A percentile compares a stretch with the other conserved stretches of the same genome.
Evolutionary conservation across 30 jellyfish, hydroid and myxozoan species (phyloP).

Genomic region (Sanderia malayensis): DNA sequence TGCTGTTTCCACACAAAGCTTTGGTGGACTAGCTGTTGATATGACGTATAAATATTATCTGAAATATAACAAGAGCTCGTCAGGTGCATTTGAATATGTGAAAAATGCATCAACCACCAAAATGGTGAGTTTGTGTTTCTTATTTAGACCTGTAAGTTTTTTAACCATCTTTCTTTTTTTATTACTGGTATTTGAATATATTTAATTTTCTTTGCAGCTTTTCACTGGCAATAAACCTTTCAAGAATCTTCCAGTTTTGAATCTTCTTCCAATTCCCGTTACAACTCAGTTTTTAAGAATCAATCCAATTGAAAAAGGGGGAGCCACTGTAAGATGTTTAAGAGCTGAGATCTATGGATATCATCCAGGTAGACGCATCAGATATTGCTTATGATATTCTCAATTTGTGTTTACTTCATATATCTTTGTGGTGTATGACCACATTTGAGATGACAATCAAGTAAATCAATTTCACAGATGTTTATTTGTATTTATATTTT

Average conservation of each 20-base stretch:
- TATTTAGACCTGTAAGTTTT: background rate
- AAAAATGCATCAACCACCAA: constrained; percentile 7
- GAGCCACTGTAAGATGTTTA: constrained; percentile 7
- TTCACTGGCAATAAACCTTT: constrained; percentile 9
- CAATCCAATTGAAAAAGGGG: constrained; percentile 11
- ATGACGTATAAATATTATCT: constrained; percentile 20
- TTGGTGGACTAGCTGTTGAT: constrained; percentile 10
- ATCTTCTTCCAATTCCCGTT: constrained; percentile 8
- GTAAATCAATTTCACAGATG: too few species aligned
- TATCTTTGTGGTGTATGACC: too few species aligned
- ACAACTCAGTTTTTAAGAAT: constrained; percentile 16
- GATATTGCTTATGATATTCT: background rate
- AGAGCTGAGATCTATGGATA: constrained; percentile 8
- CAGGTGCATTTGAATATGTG: constrained; percentile 14
- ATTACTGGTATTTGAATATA: background rate
- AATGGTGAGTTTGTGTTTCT: background rate
- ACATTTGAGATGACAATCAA: too few species aligned
- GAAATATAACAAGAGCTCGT: constrained; percentile 11
- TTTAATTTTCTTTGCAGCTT: background rate
- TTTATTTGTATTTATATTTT: too few species aligned
- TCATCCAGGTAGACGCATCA: background rate
- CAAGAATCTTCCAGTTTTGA: constrained; percentile 16
- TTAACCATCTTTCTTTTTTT: background rate
- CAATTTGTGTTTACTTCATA: too few species aligned
- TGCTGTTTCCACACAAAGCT: constrained; percentile 47